phyloP scores from a whole-genome alignment of 2,888 invertebrate species.

The Tipula lateralis region DNA sequence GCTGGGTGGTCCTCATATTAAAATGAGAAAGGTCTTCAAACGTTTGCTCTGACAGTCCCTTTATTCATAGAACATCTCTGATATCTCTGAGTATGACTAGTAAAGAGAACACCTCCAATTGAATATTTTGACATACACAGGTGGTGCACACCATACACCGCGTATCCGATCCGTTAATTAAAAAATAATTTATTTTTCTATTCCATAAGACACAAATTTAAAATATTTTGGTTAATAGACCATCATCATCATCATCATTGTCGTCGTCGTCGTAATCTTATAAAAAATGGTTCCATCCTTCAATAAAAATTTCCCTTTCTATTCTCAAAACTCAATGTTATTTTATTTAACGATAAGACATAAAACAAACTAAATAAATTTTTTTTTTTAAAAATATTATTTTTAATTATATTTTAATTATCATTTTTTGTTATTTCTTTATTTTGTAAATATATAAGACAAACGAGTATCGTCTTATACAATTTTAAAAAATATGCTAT shows the following conservation, averaged over 20 bases:
- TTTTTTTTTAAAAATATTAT: background rate
- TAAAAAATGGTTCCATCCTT: background rate
- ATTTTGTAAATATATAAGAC: background rate
- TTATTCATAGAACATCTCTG: too few relatives aligned
- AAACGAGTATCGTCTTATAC: background rate
- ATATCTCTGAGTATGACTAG: too few relatives aligned
- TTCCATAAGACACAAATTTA: too few relatives aligned
- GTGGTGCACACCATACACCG: too few relatives aligned
- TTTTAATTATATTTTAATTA: conserved; percentile 11
- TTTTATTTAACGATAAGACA: background rate
- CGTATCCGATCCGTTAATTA: too few relatives aligned
- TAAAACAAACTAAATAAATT: conserved; percentile 1
- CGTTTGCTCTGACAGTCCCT: too few relatives aligned
- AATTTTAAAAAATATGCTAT: background rate
- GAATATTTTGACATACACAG: too few relatives aligned
- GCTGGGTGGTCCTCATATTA: too few relatives aligned
- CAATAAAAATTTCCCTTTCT: background rate
- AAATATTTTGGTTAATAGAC: too few relatives aligned
- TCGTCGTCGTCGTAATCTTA: background rate
- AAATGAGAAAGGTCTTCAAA: too few relatives aligned
- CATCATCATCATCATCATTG: background rate
- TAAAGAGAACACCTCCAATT: too few relatives aligned
- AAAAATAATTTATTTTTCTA: too few relatives aligned
- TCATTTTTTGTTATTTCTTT: background rate
- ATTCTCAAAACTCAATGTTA: background rate